Conservation (phyloP, 2,888 invertebrate genomes). For the Globia sparganii region DNA sequence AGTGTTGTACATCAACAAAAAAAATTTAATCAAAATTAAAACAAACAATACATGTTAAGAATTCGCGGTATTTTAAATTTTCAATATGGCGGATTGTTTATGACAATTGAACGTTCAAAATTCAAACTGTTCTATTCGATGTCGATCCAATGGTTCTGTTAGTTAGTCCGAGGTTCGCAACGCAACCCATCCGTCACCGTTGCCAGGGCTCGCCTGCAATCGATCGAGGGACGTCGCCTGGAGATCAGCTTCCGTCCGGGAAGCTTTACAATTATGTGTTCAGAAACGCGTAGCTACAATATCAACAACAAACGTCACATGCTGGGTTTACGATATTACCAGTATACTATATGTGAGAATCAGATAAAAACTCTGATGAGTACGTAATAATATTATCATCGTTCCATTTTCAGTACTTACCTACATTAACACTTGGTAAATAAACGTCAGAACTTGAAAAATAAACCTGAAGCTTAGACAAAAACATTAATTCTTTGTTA, state of each 20-base stretch:
- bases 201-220: slow-evolving; percentile 64
- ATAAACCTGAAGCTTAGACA: slow-evolving; percentile 13
- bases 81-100: not conserved
- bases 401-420: slow-evolving; percentile 1
- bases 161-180: slow-evolving; percentile 14
- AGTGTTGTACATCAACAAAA: not conserved
- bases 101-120: not conserved
- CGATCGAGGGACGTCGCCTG: slow-evolving; percentile 75
- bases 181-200: slow-evolving; percentile 56
- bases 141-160: slow-evolving; percentile 10
- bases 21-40: not conserved
- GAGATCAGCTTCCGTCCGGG: slow-evolving; percentile 60
- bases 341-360: not conserved
- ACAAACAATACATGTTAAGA: not conserved
- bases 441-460: slow-evolving; percentile 23
- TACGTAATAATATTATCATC: not conserved
- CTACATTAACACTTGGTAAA: slow-evolving; percentile 9
- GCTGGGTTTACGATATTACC: slow-evolving; percentile 6
- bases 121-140: slow-evolving; percentile 3
- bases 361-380: slow-evolving; percentile 3
- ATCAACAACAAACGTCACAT: slow-evolving; percentile 13
- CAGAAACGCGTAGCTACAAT: slow-evolving; percentile 20
- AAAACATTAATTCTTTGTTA: slow-evolving; percentile 5
- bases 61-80: not conserved
- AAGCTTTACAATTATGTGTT: slow-evolving; percentile 38